Evolutionary conservation across 1,140 invertebrate species (phyloP), one percentile per base, ranked within the genome.

Genomic region (Polypedilum pembai): DNA sequence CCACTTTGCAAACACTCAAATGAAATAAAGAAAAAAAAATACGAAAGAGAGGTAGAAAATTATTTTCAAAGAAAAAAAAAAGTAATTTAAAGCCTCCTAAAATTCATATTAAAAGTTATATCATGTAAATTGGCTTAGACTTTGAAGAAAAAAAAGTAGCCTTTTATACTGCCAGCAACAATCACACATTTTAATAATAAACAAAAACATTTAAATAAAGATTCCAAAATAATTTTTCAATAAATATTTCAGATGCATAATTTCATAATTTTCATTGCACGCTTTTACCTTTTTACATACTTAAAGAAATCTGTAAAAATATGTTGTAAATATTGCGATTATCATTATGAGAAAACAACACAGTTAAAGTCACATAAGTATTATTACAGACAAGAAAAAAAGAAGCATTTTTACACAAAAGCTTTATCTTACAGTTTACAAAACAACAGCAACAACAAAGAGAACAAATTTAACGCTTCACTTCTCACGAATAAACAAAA

Each of bases 131-230:
- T 56, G 45, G 45, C 45, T 56, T 56, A 56, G 45, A 56, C 12
- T 56, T 56, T 56, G n/a, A n/a, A n/a, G n/a, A n/a, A n/a, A n/a
- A 56, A n/a, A 33, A 33, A 33, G 24, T 33, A 33, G 24, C 1
- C 24, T 33, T 56, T 56, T 56, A 56, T 56, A n/a, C n/a, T 56
- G 45, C 45, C 45, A 56, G 45, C 45, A n/a, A n/a, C 12, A 56
- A 56, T n/a, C 41, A 56, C 24, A 33, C 24, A 33, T 33, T 33
- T 33, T 33, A 33, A 33, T 33, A 33, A 33, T 33, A 33, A 33
- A 33, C 24, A 33, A 33, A n/a, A 33, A 33, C 24, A 56, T 56
- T 56, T 56, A 12, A 56, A 56, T 56, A 56, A 56, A 56, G 45
- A 56, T 56, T 56, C 4, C 24, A 33, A 3, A 33, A 3, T 33